Evolutionary conservation across 2,888 invertebrate genomes (phyloP), one percentile per base, ranked within the genome.

Genomic region (Drosophila paramelanica): DNA sequence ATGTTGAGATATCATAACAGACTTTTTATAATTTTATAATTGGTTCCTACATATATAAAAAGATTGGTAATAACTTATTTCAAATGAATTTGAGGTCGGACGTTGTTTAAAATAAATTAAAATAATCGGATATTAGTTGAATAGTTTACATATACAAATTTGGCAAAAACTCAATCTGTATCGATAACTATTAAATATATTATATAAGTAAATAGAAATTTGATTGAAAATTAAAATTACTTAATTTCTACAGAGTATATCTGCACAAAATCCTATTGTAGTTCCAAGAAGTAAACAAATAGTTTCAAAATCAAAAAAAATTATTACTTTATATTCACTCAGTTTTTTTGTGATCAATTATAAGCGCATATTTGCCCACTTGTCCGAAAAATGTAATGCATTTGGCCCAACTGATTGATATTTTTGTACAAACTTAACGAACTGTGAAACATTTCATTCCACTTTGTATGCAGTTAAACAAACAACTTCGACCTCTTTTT

Each of bases 401-500:
- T 33, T 17, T 23, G 43, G 8, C 52, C 17, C 50, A 25, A 62
- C 50, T 51, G 53, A 23, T 33, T 42, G 17, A 53, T 38, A 38
- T 47, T 58, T 31, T 23, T 14, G n/a, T 47, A 53, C 45, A 23
- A 47, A 13, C 38, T 36, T 23, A 38, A 58, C 49, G 36, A 49
- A 45, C 62, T 75, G 81, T 58, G 53, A 61, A 77, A 57, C 78
- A 66, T 41, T 79, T 67, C 41, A 52, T 52, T 72, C 14, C 78
- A 80, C 77, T 77, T 80, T 77, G 73, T 53, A 46, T 31, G 64
- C 71, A 67, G 72, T 67, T 61, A 53, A 51, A 39, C 67, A 33
- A 79, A 84, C 82, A 84, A 43, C 72, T 50, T 76, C 67, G 80
- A 85, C 86, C 69, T 61, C 59, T 51, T 85, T 58, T 25, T 49